These are phyloP conservation scores for Shinisaurus crocodilurus DNA, from an alignment of 2,113 vertebrate species.

Conservation along the genomic window DNA sequence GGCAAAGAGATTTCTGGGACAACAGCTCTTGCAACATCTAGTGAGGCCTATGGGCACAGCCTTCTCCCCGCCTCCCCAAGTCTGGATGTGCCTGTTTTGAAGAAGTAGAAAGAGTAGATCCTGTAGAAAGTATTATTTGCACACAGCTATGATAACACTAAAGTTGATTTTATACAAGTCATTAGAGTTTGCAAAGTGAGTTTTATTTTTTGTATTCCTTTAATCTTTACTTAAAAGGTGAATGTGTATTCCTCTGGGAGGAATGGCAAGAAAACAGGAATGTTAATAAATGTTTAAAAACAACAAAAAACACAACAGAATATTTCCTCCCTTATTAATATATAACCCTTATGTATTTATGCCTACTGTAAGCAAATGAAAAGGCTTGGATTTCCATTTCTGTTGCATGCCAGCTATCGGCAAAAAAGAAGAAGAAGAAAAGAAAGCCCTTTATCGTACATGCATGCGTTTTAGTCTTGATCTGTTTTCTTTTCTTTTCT, in stretches of 20 bases:
- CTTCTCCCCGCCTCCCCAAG: not conserved
- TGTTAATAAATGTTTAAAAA: constrained; percentile 80
- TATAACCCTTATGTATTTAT: constrained; percentile 83
- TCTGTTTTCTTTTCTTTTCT: constrained; percentile 7
- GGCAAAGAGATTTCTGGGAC: too few species aligned
- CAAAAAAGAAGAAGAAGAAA: constrained; percentile 55
- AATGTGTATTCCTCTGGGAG: constrained; percentile 90
- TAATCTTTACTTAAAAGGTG: constrained; percentile 85
- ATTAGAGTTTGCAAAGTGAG: constrained; percentile 83
- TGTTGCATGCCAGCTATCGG: constrained; percentile 79
- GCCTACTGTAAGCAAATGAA: constrained; percentile 81
- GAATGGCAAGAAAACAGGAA: constrained; percentile 83
- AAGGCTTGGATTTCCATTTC: constrained; percentile 71
- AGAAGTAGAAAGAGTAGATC: constrained; percentile 57
- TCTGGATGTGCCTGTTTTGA: too few species aligned
- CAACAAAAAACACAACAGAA: constrained; percentile 71
- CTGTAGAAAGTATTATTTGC: constrained; percentile 74
- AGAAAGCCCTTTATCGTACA: constrained; percentile 73
- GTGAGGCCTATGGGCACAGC: too few species aligned
- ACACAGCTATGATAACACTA: constrained; percentile 79
- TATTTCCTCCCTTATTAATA: constrained; percentile 86
- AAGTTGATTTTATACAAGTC: constrained; percentile 81
- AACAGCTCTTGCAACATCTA: not conserved
- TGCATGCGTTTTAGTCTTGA: constrained; percentile 79
- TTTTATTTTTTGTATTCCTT: constrained; percentile 86